These are phyloP conservation scores for Scaptomyza montana DNA, from an alignment of 1,140 invertebrate species.

Conservation along the genomic window DNA sequence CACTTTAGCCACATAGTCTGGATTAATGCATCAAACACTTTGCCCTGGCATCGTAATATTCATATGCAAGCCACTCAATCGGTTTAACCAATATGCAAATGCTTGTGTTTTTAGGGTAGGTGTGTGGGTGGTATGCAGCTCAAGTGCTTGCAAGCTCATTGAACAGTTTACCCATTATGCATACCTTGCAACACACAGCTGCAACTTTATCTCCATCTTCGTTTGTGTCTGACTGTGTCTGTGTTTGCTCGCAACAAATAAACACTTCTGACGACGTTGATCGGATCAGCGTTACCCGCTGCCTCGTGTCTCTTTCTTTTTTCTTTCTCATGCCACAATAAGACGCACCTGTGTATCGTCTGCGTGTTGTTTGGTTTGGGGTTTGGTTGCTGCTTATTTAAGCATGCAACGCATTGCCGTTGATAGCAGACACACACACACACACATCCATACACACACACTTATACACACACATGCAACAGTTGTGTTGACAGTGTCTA, in stretches of 20 bases:
- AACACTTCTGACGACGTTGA: conserved; percentile 72
- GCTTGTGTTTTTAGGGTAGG: not conserved
- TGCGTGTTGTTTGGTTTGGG: conserved; percentile 19
- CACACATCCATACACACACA: not conserved
- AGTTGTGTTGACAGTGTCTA: conserved; percentile 56
- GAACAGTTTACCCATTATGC: conserved; percentile 66
- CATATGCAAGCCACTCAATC: conserved; percentile 31
- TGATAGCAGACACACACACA: conserved; percentile 19
- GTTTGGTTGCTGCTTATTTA: conserved; percentile 57
- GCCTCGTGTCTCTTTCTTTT: not conserved
- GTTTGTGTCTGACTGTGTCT: conserved; percentile 15
- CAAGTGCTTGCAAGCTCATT: conserved; percentile 71
- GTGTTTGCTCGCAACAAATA: conserved; percentile 73
- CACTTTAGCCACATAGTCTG: conserved; percentile 35
- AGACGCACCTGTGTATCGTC: conserved; percentile 22
- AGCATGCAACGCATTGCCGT: conserved; percentile 42
- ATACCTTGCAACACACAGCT: conserved; percentile 10
- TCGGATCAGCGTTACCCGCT: conserved; percentile 53
- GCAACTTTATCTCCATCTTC: conserved; percentile 5
- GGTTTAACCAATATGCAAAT: conserved; percentile 67
- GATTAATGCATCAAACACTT: conserved; percentile 39
- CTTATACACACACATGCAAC: conserved; percentile 57
- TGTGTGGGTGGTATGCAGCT: conserved; percentile 8
- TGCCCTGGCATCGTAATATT: conserved; percentile 30
- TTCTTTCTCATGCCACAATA: not conserved